Percentiles rank a stretch among this genome's conserved stretches.
These are phyloP conservation scores for Stictocephala bisonia DNA, from an alignment of 2,888 invertebrate species.

Conservation along the genomic window DNA sequence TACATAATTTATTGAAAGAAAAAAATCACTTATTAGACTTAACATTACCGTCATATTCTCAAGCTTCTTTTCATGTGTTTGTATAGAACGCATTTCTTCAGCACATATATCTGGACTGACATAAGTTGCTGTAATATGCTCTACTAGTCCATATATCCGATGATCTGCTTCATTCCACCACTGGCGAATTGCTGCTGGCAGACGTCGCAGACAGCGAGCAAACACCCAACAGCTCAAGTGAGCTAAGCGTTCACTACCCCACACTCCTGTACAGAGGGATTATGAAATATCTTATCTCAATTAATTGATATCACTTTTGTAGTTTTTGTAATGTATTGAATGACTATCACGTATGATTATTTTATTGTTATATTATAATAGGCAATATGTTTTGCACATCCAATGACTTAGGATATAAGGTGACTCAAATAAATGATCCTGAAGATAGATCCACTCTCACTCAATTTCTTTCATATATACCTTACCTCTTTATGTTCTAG, in stretches of 20 bases:
- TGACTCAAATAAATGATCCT: no score
- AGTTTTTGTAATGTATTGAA: no score
- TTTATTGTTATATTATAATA: no score
- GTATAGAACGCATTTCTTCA: slow-evolving; percentile 73
- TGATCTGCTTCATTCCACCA: slow-evolving; percentile 81
- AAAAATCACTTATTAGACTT: slow-evolving; percentile 2
- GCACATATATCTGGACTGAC: slow-evolving; percentile 75
- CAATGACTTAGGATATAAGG: no score
- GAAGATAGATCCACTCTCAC: no score
- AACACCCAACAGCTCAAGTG: slow-evolving; percentile 76
- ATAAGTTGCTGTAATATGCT: slow-evolving; percentile 75
- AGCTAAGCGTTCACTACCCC: slow-evolving; percentile 65
- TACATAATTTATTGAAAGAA: slow-evolving; percentile 22
- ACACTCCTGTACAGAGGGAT: slow-evolving; percentile 49
- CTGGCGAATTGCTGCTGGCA: slow-evolving; percentile 79
- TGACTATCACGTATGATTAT: no score
- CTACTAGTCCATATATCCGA: slow-evolving; percentile 73
- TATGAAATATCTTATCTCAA: no score
- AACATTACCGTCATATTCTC: slow-evolving; percentile 73
- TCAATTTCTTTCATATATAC: no score
- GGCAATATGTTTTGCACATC: no score
- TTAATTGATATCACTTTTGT: slow-evolving; percentile 3
- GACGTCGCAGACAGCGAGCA: slow-evolving; percentile 70
- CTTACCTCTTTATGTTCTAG: no score
- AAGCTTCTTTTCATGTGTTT: slow-evolving; percentile 66